phyloP scores from a whole-genome alignment of 2,888 invertebrate genomes.

The Alviniconcha strummeri region DNA sequence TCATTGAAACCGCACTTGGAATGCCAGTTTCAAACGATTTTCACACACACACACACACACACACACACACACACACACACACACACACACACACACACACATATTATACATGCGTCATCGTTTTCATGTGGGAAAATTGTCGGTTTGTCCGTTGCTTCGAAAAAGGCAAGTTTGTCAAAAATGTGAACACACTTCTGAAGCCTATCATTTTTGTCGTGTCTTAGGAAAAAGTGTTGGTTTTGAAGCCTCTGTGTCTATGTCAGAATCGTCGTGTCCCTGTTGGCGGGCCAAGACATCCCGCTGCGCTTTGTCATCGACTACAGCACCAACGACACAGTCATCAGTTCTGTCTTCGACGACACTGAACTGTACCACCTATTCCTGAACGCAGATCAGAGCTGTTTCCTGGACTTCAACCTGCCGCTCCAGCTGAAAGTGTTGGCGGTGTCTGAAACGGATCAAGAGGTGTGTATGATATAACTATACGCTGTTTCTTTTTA shows the following conservation, averaged over 20 bases:
- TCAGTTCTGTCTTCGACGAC: not conserved
- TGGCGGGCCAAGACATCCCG: not conserved
- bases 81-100: conserved; percentile 5
- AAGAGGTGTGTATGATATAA: not conserved
- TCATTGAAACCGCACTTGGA: too few relatives aligned
- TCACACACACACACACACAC: not conserved
- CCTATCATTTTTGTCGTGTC: too few relatives aligned
- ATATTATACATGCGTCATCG: not conserved
- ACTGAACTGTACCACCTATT: not conserved
- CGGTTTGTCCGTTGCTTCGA: too few relatives aligned
- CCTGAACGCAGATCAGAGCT: not conserved
- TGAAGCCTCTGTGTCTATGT: too few relatives aligned
- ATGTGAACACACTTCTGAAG: too few relatives aligned
- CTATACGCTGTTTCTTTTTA: too few relatives aligned
- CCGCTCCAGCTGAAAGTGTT: not conserved
- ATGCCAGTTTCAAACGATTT: too few relatives aligned
- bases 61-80: conserved; percentile 4
- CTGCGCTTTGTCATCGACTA: conserved; percentile 3
- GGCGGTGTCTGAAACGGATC: not conserved
- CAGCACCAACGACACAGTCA: not conserved
- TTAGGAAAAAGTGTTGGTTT: too few relatives aligned
- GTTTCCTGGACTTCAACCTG: not conserved
- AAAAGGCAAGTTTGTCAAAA: too few relatives aligned
- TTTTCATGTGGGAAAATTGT: too few relatives aligned
- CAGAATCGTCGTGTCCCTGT: not conserved